These are phyloP conservation scores for Achatina immaculata DNA, from an alignment of 1,140 invertebrate genomes.

Conservation along the genomic window DNA sequence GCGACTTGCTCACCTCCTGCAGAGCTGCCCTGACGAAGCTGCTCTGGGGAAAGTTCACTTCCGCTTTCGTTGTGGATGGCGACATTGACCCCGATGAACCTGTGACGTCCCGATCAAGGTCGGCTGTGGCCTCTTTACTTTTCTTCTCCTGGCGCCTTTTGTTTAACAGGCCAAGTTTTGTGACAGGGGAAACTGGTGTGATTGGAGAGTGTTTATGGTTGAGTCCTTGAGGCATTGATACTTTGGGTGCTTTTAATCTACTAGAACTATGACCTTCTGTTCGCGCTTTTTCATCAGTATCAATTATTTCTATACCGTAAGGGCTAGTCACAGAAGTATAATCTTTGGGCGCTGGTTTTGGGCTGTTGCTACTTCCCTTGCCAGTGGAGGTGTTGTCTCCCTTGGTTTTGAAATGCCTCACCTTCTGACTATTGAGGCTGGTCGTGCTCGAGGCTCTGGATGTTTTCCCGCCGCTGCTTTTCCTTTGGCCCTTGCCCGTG, in stretches of 20 bases:
- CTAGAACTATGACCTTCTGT: background rate
- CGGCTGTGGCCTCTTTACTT: constrained; percentile 3
- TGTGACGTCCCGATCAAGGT: constrained; percentile 47
- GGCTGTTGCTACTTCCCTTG: background rate
- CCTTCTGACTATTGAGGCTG: constrained; percentile 25
- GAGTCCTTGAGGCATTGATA: background rate
- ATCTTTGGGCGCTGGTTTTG: constrained; percentile 27
- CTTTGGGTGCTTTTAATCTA: background rate
- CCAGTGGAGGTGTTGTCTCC: background rate
- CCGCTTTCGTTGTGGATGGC: constrained; percentile 28
- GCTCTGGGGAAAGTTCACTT: constrained; percentile 33
- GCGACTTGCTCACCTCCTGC: background rate
- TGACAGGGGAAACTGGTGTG: constrained; percentile 38
- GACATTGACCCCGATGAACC: constrained; percentile 46
- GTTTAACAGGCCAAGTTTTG: constrained; percentile 57
- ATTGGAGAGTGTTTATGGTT: constrained; percentile 3
- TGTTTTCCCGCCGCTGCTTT: background rate
- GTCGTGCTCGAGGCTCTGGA: constrained; percentile 52
- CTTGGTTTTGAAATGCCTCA: background rate
- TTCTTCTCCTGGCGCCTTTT: constrained; percentile 49
- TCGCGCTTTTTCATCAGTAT: background rate
- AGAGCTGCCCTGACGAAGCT: background rate
- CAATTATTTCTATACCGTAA: constrained; percentile 30
- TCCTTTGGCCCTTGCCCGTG: constrained; percentile 50
- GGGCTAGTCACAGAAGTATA: constrained; percentile 16